phyloP scores from a whole-genome alignment of 2,888 invertebrate species.

The Amphiduros pacificus region DNA sequence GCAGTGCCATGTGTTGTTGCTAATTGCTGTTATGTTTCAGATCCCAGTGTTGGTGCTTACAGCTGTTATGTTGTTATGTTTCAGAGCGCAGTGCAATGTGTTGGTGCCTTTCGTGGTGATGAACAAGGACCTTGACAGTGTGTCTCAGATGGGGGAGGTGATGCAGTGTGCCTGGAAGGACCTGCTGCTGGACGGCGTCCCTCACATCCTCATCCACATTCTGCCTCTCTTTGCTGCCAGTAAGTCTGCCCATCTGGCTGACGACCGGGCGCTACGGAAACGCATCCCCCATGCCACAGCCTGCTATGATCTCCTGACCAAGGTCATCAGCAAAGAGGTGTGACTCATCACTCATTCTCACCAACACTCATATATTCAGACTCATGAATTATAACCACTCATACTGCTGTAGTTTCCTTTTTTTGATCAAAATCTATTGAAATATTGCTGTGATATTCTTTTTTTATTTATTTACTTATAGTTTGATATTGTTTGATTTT shows the following conservation, averaged over 20 bases:
- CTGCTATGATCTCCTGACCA: constrained; percentile 39
- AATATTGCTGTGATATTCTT: no score
- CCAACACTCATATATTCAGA: no score
- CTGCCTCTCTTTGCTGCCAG: constrained; percentile 49
- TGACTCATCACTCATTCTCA: no score
- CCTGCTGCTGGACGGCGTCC: constrained; percentile 36
- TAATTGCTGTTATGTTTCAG: no score
- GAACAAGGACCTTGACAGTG: constrained; percentile 28
- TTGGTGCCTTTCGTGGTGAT: constrained; percentile 42
- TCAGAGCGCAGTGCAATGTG: constrained; percentile 26
- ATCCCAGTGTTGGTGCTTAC: no score
- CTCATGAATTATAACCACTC: no score
- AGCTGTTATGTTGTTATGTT: no score
- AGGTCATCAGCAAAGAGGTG: constrained; percentile 23
- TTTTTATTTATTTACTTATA: no score
- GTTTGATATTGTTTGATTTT: no score
- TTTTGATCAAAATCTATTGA: no score
- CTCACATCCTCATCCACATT: constrained; percentile 44
- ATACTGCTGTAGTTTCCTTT: no score
- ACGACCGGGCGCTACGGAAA: constrained; percentile 29
- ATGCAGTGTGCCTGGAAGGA: constrained; percentile 28
- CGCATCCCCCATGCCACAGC: constrained; percentile 32
- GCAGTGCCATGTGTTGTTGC: no score
- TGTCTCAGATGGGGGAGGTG: constrained; percentile 29
- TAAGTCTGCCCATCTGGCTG: constrained; percentile 17